phyloP scores from a whole-genome alignment of 2,797 vertebrate genomes.

The Diglossa cyanea region DNA sequence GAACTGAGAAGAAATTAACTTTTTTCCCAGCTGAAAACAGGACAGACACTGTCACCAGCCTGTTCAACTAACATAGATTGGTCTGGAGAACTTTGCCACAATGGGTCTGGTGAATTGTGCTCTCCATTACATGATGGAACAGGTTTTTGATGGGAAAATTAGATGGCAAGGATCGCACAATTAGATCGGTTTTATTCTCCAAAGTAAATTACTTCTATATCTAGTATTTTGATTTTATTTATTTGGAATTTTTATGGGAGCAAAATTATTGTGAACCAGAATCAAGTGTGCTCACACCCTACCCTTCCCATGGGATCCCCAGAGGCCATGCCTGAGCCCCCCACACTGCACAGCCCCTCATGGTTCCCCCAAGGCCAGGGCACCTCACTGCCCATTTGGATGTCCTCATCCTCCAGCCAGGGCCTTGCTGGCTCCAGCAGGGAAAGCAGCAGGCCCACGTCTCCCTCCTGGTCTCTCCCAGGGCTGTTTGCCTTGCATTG shows the following conservation, averaged over 20 bases:
- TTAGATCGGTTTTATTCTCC: neutral
- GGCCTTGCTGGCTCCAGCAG: neutral
- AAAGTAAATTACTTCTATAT: neutral
- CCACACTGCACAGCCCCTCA: too few species aligned
- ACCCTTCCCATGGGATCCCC: neutral
- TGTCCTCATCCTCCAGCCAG: neutral
- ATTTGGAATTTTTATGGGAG: neutral
- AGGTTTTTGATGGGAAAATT: neutral
- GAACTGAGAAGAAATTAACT: neutral
- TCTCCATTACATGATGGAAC: neutral
- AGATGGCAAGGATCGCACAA: fast-evolving
- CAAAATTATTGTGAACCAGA: neutral
- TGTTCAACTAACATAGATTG: neutral
- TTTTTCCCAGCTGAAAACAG: neutral
- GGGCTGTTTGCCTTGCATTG: neutral
- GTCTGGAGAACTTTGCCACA: neutral
- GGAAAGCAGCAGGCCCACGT: neutral
- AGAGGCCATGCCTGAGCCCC: neutral
- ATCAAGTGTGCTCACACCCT: neutral
- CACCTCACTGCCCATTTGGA: fast-evolving
- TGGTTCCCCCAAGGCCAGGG: neutral
- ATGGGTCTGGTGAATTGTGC: neutral
- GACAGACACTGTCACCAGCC: neutral
- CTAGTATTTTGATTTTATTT: neutral
- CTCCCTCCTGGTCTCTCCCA: neutral